Conservation (phyloP, 2,113 vertebrate genomes). For the Laterallus jamaicensis region DNA sequence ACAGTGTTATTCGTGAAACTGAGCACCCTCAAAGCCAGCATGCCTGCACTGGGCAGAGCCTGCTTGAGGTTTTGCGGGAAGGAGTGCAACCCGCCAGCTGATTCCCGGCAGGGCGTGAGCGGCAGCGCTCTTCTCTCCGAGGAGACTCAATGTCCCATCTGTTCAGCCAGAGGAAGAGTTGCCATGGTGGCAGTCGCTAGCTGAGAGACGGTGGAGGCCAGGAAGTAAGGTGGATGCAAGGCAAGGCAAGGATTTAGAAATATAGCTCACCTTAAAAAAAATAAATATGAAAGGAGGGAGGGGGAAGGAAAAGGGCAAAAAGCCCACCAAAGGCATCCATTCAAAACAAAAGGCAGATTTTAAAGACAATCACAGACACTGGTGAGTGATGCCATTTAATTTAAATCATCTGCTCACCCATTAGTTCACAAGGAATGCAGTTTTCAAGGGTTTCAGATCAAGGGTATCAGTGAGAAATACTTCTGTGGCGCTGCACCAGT, state of each 20-base stretch:
- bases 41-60: neutral
- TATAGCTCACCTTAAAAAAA: neutral
- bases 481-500: rapidly evolving
- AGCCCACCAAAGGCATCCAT: neutral
- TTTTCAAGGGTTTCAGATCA: neutral
- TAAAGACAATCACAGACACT: neutral
- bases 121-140: neutral
- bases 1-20: neutral
- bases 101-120: constrained; percentile 11
- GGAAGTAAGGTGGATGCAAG: constrained; percentile 28
- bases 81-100: neutral
- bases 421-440: neutral
- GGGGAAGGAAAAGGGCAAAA: no score
- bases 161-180: constrained; percentile 56
- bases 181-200: constrained; percentile 37
- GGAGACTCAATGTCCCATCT: constrained; percentile 46
- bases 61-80: neutral
- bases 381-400: neutral
- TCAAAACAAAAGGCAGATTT: neutral
- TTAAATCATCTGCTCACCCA: neutral
- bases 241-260: neutral
- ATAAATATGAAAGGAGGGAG: no score
- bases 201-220: constrained; percentile 18
- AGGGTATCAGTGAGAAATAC: neutral
- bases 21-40: neutral